These are phyloP conservation scores for Ctenochaetus hawaiiensis DNA, from an alignment of 2,797 vertebrate species.

Conservation along the genomic window DNA sequence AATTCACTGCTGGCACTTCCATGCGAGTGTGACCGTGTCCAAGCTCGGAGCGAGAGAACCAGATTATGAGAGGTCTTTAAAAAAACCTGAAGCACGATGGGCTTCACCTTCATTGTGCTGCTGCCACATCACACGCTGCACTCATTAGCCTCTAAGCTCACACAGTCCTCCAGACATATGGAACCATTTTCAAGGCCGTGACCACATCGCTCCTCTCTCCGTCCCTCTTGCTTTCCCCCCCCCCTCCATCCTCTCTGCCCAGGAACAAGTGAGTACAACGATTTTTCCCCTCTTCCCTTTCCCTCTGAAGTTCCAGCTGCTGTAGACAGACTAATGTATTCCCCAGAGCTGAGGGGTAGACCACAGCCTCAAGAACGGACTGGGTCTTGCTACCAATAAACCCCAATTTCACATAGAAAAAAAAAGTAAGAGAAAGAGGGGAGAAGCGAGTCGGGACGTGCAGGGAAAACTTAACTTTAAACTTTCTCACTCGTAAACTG, in stretches of 20 bases:
- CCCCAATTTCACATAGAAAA: slow-evolving; percentile 62
- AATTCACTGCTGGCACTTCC: slow-evolving; percentile 12
- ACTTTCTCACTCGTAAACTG: slow-evolving; percentile 53
- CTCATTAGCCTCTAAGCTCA: slow-evolving; percentile 67
- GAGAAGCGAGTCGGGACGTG: slow-evolving; percentile 24
- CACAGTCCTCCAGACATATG: slow-evolving; percentile 65
- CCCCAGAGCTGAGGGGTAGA: slow-evolving; percentile 78
- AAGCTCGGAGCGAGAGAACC: slow-evolving; percentile 28
- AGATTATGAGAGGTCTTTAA: slow-evolving; percentile 34
- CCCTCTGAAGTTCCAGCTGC: slow-evolving; percentile 79
- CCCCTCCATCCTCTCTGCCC: slow-evolving; percentile 26
- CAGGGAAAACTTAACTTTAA: slow-evolving; percentile 40
- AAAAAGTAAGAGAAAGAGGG: slow-evolving; percentile 28
- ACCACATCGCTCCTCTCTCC: slow-evolving; percentile 55
- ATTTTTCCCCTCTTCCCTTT: slow-evolving; percentile 39
- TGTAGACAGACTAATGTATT: slow-evolving; percentile 82
- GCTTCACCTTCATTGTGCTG: slow-evolving; percentile 37
- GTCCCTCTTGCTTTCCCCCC: slow-evolving; percentile 30
- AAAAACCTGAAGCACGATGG: slow-evolving; percentile 17
- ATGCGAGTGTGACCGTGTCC: slow-evolving; percentile 24
- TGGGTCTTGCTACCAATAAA: slow-evolving; percentile 72
- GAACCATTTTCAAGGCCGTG: slow-evolving; percentile 72
- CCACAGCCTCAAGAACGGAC: slow-evolving; percentile 69
- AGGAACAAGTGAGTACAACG: slow-evolving; percentile 68
- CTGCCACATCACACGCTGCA: slow-evolving; percentile 51